phyloP scores from a whole-genome alignment of 1,140 invertebrate genomes.

The Hycleus phaleratus region DNA sequence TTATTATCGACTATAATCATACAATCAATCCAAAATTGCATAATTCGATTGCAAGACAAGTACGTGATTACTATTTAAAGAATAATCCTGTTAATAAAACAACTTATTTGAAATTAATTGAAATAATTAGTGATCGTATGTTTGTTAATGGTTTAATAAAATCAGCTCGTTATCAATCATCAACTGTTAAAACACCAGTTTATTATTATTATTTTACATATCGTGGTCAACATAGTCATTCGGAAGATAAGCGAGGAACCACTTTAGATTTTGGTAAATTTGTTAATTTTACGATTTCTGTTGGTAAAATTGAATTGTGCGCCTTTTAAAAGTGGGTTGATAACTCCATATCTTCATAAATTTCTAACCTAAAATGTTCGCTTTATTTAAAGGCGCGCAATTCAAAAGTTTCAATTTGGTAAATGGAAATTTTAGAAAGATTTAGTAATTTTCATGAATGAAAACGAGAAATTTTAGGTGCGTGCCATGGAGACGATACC shows the following conservation, averaged over 20 bases:
- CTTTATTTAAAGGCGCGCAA: too few relatives aligned
- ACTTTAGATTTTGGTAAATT: conserved; percentile 26
- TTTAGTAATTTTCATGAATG: too few relatives aligned
- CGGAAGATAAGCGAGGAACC: conserved; percentile 13
- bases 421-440: too few relatives aligned
- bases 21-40: conserved; percentile 16
- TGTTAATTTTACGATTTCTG: neutral
- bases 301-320: too few relatives aligned
- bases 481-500: conserved; percentile 33
- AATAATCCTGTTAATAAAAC: conserved; percentile 18
- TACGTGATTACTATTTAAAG: conserved; percentile 28
- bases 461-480: neutral
- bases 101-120: conserved; percentile 18
- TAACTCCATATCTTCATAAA: too few relatives aligned
- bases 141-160: conserved; percentile 50
- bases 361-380: too few relatives aligned
- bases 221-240: conserved; percentile 30
- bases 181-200: conserved; percentile 47
- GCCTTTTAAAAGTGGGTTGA: too few relatives aligned
- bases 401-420: neutral
- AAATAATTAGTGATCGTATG: conserved; percentile 52
- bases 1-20: conserved; percentile 30
- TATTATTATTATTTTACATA: conserved; percentile 53
- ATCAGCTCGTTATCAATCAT: conserved; percentile 48
- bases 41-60: conserved; percentile 24